Conservation (phyloP, 2,113 vertebrate genomes). For the Saccopteryx leptura region DNA sequence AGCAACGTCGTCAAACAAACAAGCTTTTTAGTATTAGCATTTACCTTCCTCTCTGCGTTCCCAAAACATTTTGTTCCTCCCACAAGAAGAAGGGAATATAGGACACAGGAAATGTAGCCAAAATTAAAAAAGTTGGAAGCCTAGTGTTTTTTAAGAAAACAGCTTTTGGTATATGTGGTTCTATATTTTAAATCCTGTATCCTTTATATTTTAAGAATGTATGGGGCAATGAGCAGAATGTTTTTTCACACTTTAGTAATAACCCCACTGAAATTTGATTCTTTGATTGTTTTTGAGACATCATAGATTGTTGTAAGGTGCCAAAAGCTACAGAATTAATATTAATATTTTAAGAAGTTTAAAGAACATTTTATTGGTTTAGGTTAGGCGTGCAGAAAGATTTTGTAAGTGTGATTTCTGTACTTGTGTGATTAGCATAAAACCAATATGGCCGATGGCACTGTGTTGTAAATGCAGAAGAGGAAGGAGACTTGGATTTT, state of each 20-base stretch:
- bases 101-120: neutral
- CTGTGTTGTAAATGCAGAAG: no score
- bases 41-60: neutral
- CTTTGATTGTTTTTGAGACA: slow-evolving; percentile 2
- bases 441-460: no score
- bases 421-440: no score
- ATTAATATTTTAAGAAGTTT: no score
- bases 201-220: slow-evolving; percentile 62
- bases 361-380: no score
- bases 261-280: slow-evolving; percentile 18
- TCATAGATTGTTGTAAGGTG: neutral
- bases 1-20: slow-evolving; percentile 20
- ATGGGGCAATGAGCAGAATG: neutral
- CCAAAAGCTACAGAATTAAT: no score
- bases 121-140: slow-evolving; percentile 15
- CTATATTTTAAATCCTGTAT: slow-evolving; percentile 40
- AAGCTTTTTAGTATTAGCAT: neutral
- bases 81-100: slow-evolving; percentile 31
- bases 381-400: no score
- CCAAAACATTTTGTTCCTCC: slow-evolving; percentile 40
- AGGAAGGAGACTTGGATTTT: no score
- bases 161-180: slow-evolving; percentile 55
- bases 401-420: no score
- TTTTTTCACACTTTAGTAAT: slow-evolving; percentile 13
- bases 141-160: slow-evolving; percentile 52